Percentiles rank a stretch among this genome's conserved stretches.
These are phyloP conservation scores for Coendou prehensilis DNA, from an alignment of 2,797 vertebrate genomes.

Conservation along the genomic window DNA sequence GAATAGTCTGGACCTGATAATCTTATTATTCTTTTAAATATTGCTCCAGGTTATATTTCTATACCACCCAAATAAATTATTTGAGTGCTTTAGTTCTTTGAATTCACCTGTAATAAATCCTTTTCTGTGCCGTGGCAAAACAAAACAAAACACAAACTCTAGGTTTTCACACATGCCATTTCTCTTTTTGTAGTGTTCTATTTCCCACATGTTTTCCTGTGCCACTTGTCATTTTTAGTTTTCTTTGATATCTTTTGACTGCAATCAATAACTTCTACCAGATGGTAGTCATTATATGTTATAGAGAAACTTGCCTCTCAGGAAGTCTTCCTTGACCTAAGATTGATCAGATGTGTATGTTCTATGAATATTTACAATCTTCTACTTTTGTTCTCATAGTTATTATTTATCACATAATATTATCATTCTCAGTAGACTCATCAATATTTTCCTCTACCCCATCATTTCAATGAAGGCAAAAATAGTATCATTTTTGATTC, in stretches of 20 bases:
- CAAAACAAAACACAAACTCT: background rate
- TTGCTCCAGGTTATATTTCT: background rate
- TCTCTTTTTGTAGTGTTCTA: background rate
- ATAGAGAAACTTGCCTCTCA: background rate
- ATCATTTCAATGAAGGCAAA: background rate
- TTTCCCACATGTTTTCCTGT: background rate
- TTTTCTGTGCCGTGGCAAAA: background rate
- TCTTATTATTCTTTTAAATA: constrained; percentile 1
- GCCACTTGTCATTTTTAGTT: background rate
- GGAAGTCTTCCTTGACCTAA: background rate
- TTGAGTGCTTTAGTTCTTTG: background rate
- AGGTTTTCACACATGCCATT: background rate
- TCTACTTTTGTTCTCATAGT: background rate
- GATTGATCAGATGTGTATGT: background rate
- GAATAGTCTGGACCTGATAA: background rate
- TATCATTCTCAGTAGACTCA: background rate
- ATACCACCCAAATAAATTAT: background rate
- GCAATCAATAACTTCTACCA: background rate
- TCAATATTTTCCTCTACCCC: background rate
- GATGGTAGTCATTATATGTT: background rate
- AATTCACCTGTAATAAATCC: background rate
- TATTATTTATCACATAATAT: background rate
- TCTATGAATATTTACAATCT: background rate
- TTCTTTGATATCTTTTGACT: background rate
- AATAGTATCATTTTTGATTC: background rate